These are phyloP conservation scores for Laterallus jamaicensis DNA, from an alignment of 2,113 vertebrate species.

Conservation along the genomic window DNA sequence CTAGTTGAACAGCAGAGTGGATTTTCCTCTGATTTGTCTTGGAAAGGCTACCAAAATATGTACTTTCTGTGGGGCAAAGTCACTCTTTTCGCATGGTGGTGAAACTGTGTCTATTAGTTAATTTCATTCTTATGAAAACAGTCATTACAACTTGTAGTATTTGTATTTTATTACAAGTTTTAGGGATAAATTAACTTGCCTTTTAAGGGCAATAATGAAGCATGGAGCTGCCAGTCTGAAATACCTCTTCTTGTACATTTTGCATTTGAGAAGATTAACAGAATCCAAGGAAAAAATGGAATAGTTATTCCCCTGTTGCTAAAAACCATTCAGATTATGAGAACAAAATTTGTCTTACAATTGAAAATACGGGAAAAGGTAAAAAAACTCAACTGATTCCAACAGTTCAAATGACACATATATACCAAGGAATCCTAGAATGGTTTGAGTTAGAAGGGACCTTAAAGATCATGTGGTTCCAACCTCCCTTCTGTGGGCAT, in stretches of 20 bases:
- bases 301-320: not conserved
- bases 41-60: not conserved
- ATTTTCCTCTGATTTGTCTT: constrained; percentile 4
- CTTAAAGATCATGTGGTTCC: too few species aligned
- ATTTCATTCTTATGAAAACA: not conserved
- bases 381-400: not conserved
- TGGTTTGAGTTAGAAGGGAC: too few species aligned
- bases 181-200: not conserved
- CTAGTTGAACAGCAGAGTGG: not conserved
- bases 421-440: too few species aligned
- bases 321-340: not conserved
- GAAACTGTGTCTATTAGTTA: not conserved
- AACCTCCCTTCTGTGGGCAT: too few species aligned
- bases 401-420: not conserved
- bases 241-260: not conserved
- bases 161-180: not conserved
- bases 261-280: not conserved
- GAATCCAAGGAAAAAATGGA: not conserved
- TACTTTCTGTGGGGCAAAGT: not conserved
- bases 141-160: not conserved
- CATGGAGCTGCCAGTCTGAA: not conserved
- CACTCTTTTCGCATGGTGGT: not conserved
- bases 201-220: not conserved
- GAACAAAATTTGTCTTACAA: not conserved
- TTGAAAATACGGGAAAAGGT: not conserved